Evolutionary conservation across 2,797 vertebrate species (phyloP).

Genomic region (Acanthopagrus latus): DNA sequence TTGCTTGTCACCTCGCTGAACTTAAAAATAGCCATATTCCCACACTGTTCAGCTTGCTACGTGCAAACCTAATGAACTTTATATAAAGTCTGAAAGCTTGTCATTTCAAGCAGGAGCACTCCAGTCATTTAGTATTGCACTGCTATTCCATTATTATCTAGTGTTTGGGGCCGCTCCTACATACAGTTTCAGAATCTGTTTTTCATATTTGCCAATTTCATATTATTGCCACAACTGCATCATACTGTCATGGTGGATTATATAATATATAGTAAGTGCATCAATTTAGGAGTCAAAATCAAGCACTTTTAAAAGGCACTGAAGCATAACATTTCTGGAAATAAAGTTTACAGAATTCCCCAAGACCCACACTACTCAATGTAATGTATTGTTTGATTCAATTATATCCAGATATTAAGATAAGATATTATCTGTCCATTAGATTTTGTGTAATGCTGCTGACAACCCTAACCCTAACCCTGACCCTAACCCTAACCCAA

Average conservation of each 20-base stretch:
- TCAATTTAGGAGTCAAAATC: too few relatives aligned
- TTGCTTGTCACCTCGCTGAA: constrained; percentile 45
- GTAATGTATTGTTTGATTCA: too few relatives aligned
- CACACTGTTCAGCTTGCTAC: constrained; percentile 32
- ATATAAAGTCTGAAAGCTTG: neutral
- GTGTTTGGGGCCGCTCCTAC: too few relatives aligned
- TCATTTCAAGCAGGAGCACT: neutral
- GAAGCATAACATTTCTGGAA: too few relatives aligned
- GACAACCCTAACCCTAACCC: too few relatives aligned
- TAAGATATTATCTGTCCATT: too few relatives aligned
- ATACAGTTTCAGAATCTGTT: neutral
- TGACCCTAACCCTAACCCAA: too few relatives aligned
- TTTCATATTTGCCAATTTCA: neutral
- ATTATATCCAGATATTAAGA: too few relatives aligned
- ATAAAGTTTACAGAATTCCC: too few relatives aligned
- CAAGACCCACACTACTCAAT: too few relatives aligned
- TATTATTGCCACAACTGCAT: neutral
- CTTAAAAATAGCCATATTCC: constrained; percentile 54
- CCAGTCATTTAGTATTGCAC: neutral
- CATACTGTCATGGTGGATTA: neutral
- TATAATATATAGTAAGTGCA: neutral
- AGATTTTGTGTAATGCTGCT: too few relatives aligned
- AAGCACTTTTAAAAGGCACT: too few relatives aligned
- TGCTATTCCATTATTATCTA: neutral
- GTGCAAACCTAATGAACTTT: constrained; percentile 31